Evolutionary conservation across 2,797 vertebrate species (phyloP).

Genomic region (Mus caroli): DNA sequence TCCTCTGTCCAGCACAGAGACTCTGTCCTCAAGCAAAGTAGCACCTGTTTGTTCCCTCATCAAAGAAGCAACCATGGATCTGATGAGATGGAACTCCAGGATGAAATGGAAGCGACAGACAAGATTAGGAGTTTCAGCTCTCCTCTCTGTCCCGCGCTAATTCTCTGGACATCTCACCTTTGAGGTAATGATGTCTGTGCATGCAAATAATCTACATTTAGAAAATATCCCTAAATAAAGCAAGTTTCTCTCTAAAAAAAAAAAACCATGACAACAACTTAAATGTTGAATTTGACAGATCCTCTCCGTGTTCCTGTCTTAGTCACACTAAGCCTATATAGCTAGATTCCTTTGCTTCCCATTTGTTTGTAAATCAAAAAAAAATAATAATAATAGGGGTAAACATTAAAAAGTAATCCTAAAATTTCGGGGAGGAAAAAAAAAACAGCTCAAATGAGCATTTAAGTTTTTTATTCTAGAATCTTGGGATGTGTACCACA

Average conservation of each 20-base stretch:
- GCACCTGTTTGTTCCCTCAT: background rate
- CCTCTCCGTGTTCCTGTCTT: background rate
- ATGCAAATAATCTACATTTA: background rate
- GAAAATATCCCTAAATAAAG: background rate
- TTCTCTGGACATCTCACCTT: constrained; percentile 50
- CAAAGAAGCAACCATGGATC: background rate
- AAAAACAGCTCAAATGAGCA: constrained; percentile 21
- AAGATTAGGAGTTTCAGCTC: background rate
- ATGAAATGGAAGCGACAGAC: constrained; percentile 19
- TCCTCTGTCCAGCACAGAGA: constrained; percentile 20
- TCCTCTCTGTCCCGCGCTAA: background rate
- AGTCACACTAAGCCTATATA: constrained; percentile 22
- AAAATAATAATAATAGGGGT: background rate
- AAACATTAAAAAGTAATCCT: constrained; percentile 6
- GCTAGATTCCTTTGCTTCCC: background rate
- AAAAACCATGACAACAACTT: background rate
- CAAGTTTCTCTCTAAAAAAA: background rate
- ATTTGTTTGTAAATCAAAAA: background rate
- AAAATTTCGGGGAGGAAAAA: background rate
- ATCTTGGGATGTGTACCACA: background rate
- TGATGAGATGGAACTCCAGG: background rate
- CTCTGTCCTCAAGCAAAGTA: background rate
- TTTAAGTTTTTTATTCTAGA: constrained; percentile 27
- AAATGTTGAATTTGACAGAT: background rate
- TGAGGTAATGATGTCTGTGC: constrained; percentile 10